phyloP scores from a whole-genome alignment of 2,113 vertebrate species.

The Eulacestoma nigropectus region DNA sequence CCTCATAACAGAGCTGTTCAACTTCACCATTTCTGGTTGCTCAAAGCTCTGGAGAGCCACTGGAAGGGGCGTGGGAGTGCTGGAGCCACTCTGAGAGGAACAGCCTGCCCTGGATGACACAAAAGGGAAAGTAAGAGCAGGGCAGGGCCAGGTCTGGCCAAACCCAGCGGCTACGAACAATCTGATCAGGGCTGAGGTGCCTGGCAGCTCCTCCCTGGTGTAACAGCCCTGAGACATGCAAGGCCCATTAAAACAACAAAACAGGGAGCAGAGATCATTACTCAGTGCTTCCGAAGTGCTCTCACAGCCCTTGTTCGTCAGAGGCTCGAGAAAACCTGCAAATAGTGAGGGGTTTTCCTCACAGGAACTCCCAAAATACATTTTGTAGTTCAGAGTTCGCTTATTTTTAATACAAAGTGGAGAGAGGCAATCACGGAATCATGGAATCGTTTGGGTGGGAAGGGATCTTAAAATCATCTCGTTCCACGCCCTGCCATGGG shows the following conservation, averaged over 20 bases:
- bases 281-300: background rate
- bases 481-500: rapidly evolving
- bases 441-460: background rate
- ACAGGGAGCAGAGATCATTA: background rate
- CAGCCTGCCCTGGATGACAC: background rate
- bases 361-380: background rate
- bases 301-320: background rate
- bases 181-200: background rate
- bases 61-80: too few species aligned
- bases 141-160: background rate
- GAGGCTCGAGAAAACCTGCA: background rate
- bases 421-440: background rate
- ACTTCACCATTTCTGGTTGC: rapidly evolving
- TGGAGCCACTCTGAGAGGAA: background rate
- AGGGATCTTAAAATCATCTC: background rate
- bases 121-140: background rate
- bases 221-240: background rate
- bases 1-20: rapidly evolving
- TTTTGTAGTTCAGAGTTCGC: rapidly evolving
- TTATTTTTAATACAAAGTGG: background rate
- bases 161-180: rapidly evolving
- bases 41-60: background rate
- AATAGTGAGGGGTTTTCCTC: background rate
- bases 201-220: background rate
- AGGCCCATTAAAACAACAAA: background rate